A percentile compares a stretch with the other conserved stretches of the same genome.
Evolutionary conservation across 2,888 invertebrate species (phyloP).

Genomic region (Abrostola triplasia): DNA sequence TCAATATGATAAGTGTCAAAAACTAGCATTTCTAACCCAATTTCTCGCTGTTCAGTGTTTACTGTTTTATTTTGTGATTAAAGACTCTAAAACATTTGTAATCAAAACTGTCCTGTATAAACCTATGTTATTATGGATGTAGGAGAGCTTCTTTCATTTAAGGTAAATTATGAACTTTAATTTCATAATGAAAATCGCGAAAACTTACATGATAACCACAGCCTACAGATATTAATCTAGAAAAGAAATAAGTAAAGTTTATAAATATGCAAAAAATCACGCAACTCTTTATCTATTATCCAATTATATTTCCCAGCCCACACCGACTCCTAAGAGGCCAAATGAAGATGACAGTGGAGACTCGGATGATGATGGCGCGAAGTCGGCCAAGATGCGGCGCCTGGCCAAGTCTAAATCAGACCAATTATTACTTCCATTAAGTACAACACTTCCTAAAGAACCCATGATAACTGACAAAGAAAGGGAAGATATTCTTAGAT

Average conservation of each 20-base stretch:
- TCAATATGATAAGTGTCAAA: too few relatives aligned
- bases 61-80: too few relatives aligned
- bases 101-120: neutral
- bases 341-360: conserved; percentile 90
- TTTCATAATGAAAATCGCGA: neutral
- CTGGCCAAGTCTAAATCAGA: conserved; percentile 86
- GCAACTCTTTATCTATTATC: neutral
- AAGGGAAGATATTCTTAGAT: conserved; percentile 93
- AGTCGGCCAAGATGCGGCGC: conserved; percentile 89
- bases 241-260: neutral
- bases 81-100: too few relatives aligned
- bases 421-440: conserved; percentile 71
- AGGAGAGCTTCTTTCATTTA: conserved; percentile 84
- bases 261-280: neutral
- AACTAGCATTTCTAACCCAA: too few relatives aligned
- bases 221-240: neutral
- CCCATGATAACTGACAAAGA: conserved; percentile 91
- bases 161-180: conserved; percentile 66
- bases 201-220: neutral
- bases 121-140: conserved; percentile 76
- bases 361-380: conserved; percentile 90
- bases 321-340: conserved; percentile 94
- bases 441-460: conserved; percentile 88
- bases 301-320: conserved; percentile 88
- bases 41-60: too few relatives aligned